These are phyloP conservation scores for Cynodonichthys magdalenae DNA, from an alignment of 2,797 vertebrate species.

Conservation along the genomic window DNA sequence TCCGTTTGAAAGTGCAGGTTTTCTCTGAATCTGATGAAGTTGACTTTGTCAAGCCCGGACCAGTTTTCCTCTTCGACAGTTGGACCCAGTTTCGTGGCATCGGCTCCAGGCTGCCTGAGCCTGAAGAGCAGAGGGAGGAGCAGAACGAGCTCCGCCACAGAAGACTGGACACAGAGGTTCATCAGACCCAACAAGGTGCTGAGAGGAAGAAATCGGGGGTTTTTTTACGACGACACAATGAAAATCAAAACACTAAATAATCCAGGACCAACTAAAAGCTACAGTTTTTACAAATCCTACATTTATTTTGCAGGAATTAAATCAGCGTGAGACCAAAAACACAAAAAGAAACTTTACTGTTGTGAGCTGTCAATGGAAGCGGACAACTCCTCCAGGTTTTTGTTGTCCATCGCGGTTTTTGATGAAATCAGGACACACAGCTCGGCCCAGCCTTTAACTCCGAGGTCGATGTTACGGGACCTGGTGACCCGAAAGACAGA, in stretches of 20 bases:
- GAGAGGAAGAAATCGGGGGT: neutral
- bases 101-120: slow-evolving; percentile 37
- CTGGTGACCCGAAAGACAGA: slow-evolving; percentile 58
- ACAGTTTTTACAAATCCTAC: too few species aligned
- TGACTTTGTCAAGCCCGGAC: slow-evolving; percentile 32
- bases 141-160: slow-evolving; percentile 67
- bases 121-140: slow-evolving; percentile 73
- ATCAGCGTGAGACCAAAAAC: too few species aligned
- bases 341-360: slow-evolving; percentile 47
- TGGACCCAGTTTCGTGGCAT: slow-evolving; percentile 31
- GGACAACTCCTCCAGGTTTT: slow-evolving; percentile 25
- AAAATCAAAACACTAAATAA: too few species aligned
- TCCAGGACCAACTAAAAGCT: too few species aligned
- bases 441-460: slow-evolving; percentile 50
- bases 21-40: slow-evolving; percentile 49
- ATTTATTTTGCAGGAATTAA: too few species aligned
- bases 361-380: rapidly evolving
- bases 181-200: slow-evolving; percentile 67
- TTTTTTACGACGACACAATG: too few species aligned
- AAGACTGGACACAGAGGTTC: slow-evolving; percentile 22
- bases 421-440: slow-evolving; percentile 70
- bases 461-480: neutral
- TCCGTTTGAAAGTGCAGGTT: rapidly evolving
- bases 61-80: slow-evolving; percentile 61
- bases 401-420: slow-evolving; percentile 3